A percentile compares a stretch with the other conserved stretches of the same genome.
These are phyloP conservation scores for Oophaga pumilio DNA, from an alignment of 2,113 vertebrate genomes.

Conservation along the genomic window DNA sequence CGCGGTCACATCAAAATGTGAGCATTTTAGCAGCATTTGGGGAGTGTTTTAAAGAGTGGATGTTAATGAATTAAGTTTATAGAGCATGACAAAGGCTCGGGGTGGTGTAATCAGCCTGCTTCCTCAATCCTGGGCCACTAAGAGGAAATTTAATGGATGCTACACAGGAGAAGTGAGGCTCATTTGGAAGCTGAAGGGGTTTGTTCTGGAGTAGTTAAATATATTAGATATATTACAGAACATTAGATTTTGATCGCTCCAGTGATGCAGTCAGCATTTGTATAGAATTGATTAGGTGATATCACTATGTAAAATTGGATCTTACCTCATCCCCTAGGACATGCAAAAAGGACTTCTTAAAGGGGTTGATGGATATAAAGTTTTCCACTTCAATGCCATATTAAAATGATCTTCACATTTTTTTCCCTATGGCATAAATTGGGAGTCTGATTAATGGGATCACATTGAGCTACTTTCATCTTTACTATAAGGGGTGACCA, in stretches of 20 bases:
- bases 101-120: slow-evolving; percentile 30
- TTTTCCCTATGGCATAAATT: not conserved
- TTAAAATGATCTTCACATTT: not conserved
- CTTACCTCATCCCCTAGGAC: slow-evolving; percentile 36
- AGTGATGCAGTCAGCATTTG: slow-evolving; percentile 46
- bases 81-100: slow-evolving; percentile 42
- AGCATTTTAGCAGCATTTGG: slow-evolving; percentile 35
- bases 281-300: slow-evolving; percentile 46
- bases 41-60: slow-evolving; percentile 32
- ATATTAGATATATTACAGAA: slow-evolving; percentile 41
- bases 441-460: not conserved
- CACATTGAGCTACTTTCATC: not conserved
- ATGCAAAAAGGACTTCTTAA: slow-evolving; percentile 29
- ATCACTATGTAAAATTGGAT: slow-evolving; percentile 46
- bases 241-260: slow-evolving; percentile 43
- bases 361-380: not conserved
- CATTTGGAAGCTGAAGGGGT: slow-evolving; percentile 33
- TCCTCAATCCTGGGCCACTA: slow-evolving; percentile 26
- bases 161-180: not conserved
- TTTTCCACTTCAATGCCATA: not conserved
- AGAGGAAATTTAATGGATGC: slow-evolving; percentile 22
- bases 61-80: slow-evolving; percentile 36
- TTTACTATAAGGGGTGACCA: not conserved
- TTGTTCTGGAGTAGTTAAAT: slow-evolving; percentile 29
- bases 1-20: slow-evolving; percentile 5